Evolutionary conservation across 2,888 invertebrate genomes (phyloP).

Genomic region (Microctonus hyperodae): DNA sequence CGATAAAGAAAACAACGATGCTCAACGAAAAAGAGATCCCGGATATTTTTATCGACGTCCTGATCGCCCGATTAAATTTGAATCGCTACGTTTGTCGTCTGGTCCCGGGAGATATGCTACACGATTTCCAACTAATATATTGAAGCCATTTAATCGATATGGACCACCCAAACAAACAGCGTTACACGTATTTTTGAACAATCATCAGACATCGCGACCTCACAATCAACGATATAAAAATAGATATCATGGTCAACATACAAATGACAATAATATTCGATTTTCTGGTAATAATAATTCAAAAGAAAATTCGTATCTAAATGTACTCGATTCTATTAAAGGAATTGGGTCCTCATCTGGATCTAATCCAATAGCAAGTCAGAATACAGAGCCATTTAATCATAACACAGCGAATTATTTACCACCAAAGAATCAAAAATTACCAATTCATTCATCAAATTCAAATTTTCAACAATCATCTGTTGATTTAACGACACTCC

Average conservation of each 20-base stretch:
- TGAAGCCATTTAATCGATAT: constrained; percentile 53
- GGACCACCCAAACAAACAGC: constrained; percentile 48
- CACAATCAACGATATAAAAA: constrained; percentile 33
- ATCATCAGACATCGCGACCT: constrained; percentile 15
- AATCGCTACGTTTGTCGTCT: background rate
- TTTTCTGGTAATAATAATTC: constrained; percentile 30
- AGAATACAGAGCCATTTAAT: constrained; percentile 56
- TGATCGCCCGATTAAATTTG: constrained; percentile 23
- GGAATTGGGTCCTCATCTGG: constrained; percentile 45
- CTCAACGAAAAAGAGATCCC: constrained; percentile 53
- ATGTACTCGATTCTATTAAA: constrained; percentile 49
- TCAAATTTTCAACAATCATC: constrained; percentile 16
- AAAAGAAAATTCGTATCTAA: constrained; percentile 40
- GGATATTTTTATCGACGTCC: constrained; percentile 51
- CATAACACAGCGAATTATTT: constrained; percentile 56
- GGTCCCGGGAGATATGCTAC: constrained; percentile 31
- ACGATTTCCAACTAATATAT: constrained; percentile 29
- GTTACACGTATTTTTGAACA: constrained; percentile 14
- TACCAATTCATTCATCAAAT: constrained; percentile 44
- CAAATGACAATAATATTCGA: constrained; percentile 33
- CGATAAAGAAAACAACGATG: constrained; percentile 35
- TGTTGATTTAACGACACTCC: too few species aligned
- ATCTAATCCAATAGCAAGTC: constrained; percentile 55
- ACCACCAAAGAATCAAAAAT: constrained; percentile 58
- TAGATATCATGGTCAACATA: constrained; percentile 33